Base-by-base conservation (phyloP, 2,888 invertebrate species). In the Cynaeus angustus region DNA sequence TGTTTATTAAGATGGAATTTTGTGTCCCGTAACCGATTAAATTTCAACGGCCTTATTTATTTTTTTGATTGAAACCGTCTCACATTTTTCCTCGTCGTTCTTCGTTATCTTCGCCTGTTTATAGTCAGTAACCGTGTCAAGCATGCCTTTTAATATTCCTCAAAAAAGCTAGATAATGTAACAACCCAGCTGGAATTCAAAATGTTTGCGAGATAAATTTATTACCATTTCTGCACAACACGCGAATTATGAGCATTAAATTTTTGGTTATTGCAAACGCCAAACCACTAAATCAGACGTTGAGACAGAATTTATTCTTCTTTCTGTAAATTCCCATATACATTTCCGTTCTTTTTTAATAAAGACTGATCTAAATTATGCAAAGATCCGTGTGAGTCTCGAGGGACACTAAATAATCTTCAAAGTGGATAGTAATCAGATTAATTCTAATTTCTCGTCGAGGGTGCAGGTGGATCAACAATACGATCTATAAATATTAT, bases 271-370 rank as follows among this genome's bases (percentile, higher is more conserved):
- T 59, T 45, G 33, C 46, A 46, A 28, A 30, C 33, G 58, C 46
- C 43, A 59, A 45, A 59, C 59, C 26, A 59, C 10, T 59, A 59
- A 59, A 59, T 59, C 59, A 59, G 43, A 46, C 10, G 28, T 59
- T 59, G 45, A 38, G 56, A 43, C 56, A 10, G 43, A 38, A 26
- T 56, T 10, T 55, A 43, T 56, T 33, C 41, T 41, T 56, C 13
- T 13, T 9, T 33, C 7, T 13, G 28, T 26, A 45, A 10, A 48
- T 48, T n/a, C 48, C 48, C 21, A 21, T 21, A 21, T 48, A 21
- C 14, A 48, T 48, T 48, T 48, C 9, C 16, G 9, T 7, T 7
- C 6, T 4, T 10, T 50, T 50, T 26, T 46, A 14, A 46, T 14
- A 14, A 43, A 21, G 8, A 8, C 16, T 7, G 4, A 3, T n/a